These are phyloP conservation scores for Coenonympha glycerion DNA, from an alignment of 2,888 invertebrate species.

Conservation along the genomic window DNA sequence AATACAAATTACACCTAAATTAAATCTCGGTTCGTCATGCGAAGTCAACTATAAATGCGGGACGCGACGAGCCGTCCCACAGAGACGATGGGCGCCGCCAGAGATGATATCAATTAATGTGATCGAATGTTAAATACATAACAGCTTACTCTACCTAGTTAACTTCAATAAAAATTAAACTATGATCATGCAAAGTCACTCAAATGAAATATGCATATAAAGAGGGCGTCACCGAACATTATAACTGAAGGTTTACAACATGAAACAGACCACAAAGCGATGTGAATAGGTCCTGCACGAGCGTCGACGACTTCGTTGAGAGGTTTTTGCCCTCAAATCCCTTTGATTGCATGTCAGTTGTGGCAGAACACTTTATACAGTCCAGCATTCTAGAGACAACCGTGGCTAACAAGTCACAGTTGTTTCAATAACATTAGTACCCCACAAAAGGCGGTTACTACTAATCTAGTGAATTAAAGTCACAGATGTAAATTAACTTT, in stretches of 20 bases:
- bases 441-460: constrained; percentile 41
- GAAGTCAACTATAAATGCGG: constrained; percentile 70
- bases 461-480: constrained; percentile 57
- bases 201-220: constrained; percentile 55
- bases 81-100: constrained; percentile 50
- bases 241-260: constrained; percentile 34
- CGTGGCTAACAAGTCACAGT: neutral
- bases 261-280: constrained; percentile 44
- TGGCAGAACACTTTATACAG: neutral
- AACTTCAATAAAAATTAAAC: constrained; percentile 73
- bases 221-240: constrained; percentile 33
- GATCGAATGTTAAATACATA: constrained; percentile 64
- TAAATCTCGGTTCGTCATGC: constrained; percentile 68
- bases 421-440: neutral
- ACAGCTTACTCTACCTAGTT: constrained; percentile 74
- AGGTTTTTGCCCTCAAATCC: neutral
- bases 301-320: neutral
- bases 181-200: constrained; percentile 69
- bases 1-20: constrained; percentile 71
- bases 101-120: constrained; percentile 40
- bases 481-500: constrained; percentile 70
- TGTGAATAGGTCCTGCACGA: constrained; percentile 52
- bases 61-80: constrained; percentile 55
- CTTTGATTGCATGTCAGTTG: neutral
- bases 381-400: neutral